Conservation (phyloP, 1,140 invertebrate genomes). For the Oryzaephilus surinamensis region DNA sequence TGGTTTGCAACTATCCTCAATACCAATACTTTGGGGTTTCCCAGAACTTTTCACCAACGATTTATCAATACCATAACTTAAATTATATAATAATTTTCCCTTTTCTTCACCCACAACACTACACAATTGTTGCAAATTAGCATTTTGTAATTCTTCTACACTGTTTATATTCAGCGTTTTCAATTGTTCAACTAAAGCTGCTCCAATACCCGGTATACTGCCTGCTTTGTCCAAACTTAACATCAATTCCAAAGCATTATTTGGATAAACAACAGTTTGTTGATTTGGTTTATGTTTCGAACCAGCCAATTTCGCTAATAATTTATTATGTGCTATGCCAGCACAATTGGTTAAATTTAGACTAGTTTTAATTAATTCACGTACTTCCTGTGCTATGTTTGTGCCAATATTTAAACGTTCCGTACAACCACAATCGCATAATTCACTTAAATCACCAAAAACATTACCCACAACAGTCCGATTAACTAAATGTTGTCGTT, state of each 20-base stretch:
- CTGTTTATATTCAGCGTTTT: constrained; percentile 50
- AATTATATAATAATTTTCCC: constrained; percentile 52
- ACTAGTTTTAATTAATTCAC: constrained; percentile 50
- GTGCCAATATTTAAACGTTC: constrained; percentile 52
- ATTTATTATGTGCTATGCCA: constrained; percentile 73
- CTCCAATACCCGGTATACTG: constrained; percentile 61
- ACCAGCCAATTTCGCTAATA: constrained; percentile 68
- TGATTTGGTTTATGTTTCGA: constrained; percentile 66
- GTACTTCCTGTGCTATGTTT: constrained; percentile 58
- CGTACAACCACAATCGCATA: constrained; percentile 61
- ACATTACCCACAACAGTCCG: constrained; percentile 38
- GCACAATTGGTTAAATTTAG: constrained; percentile 68
- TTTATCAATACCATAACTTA: constrained; percentile 60
- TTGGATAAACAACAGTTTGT: constrained; percentile 67
- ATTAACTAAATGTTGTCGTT: constrained; percentile 30
- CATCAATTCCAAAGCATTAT: constrained; percentile 51
- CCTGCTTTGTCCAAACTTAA: constrained; percentile 45
- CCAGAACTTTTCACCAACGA: constrained; percentile 56
- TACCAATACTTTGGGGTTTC: constrained; percentile 56
- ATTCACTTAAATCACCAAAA: constrained; percentile 41
- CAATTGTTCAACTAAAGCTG: constrained; percentile 51
- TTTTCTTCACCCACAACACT: constrained; percentile 53
- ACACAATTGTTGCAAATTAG: constrained; percentile 45
- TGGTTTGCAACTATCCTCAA: constrained; percentile 54
- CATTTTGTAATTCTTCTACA: constrained; percentile 53